Conservation (phyloP, 2,888 invertebrate genomes). For the Helicoverpa assulta region DNA sequence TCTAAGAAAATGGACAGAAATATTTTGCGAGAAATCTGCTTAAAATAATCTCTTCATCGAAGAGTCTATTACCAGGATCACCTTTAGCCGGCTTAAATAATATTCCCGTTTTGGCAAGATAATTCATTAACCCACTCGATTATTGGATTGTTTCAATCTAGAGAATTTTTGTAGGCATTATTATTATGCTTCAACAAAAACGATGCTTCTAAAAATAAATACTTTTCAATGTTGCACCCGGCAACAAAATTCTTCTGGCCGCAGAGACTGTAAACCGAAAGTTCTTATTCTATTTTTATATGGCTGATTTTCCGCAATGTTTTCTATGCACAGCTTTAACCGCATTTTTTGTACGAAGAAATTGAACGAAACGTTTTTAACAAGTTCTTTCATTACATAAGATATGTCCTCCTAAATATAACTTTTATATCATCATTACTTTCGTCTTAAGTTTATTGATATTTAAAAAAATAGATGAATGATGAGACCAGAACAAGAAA, state of each 20-base stretch:
- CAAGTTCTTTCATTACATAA: too few relatives aligned
- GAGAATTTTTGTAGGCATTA: too few relatives aligned
- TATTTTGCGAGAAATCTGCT: background rate
- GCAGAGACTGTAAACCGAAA: constrained; percentile 1
- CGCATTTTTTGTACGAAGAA: constrained; percentile 33
- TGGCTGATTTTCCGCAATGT: constrained; percentile 5
- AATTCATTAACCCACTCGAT: background rate
- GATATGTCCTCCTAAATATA: too few relatives aligned
- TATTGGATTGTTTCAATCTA: background rate
- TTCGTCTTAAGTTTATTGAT: background rate
- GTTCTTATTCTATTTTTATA: background rate
- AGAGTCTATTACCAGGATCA: constrained; percentile 1
- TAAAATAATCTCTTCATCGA: background rate
- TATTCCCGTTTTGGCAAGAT: background rate
- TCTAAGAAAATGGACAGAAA: background rate
- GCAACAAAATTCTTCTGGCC: constrained; percentile 1
- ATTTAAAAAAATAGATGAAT: constrained; percentile 14
- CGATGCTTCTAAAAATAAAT: background rate
- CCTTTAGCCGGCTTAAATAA: background rate
- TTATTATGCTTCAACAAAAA: background rate
- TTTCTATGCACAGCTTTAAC: constrained; percentile 42
- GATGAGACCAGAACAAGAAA: constrained; percentile 17
- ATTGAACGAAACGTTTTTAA: constrained; percentile 19
- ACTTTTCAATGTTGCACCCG: background rate
- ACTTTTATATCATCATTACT: background rate